Base-by-base conservation (phyloP, 37 sponge, comb jelly and placozoan genomes). In the Beroe forskalii region DNA sequence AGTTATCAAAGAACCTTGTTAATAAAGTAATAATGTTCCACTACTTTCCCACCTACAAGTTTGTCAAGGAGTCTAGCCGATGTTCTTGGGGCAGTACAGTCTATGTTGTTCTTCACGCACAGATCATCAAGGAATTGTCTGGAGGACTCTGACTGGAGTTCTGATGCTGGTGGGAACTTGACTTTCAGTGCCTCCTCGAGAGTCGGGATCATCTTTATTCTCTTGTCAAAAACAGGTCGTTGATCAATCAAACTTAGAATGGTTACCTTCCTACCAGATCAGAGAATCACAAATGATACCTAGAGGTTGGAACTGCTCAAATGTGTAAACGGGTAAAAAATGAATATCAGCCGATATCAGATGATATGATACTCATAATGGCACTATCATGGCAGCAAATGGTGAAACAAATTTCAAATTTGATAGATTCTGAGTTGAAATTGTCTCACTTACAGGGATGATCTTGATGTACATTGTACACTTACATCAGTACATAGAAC, bases 31-130 rank as follows among this genome's bases (percentile, higher is more conserved):
- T n/a, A n/a, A n/a, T n/a, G n/a, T n/a, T n/a, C n/a, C n/a, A n/a
- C n/a, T n/a, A n/a, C n/a, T n/a, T n/a, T n/a, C n/a, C n/a, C n/a
- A 69, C 72, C 4, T 25, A 90, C 67, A 9, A 95, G 94, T 95
- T 99, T 99, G 90, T 99, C 99, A 23, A 99, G 90, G 89, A 99
- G 89, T 14, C 99, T 72, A 23, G 96, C 90, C 20, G 99, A 55
- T 0, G 99, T 99, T 0, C 96, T 90, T 3, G 99, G 99, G 4
- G 89, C 92, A 67, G 93, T 27, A 89, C 99, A 99, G 32, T 96
- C 96, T 41, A 99, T 95, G 14, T 76, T 48, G 60, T 97, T 43
- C 90, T 95, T 94, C 44, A 76, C 91, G 91, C 96, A 95, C 38
- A 97, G 89, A 25, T 95, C 94, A 90, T 93, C 92, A 19, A 97